These are phyloP conservation scores for Polyergus mexicanus DNA, from an alignment of 1,140 invertebrate species.

Conservation along the genomic window DNA sequence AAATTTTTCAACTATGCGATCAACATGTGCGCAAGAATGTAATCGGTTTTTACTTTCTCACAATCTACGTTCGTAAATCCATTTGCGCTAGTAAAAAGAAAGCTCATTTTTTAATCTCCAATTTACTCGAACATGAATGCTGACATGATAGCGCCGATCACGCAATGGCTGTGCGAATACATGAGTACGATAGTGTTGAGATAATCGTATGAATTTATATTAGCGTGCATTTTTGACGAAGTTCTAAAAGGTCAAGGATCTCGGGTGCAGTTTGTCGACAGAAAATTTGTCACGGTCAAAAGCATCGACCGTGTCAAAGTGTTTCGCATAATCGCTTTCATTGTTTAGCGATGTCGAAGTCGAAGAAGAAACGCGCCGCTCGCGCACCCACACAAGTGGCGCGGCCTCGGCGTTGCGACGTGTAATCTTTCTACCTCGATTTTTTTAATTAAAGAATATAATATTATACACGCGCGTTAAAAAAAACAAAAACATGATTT, in stretches of 20 bases:
- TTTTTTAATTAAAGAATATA: slow-evolving; percentile 84
- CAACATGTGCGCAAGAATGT: neutral
- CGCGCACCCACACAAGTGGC: slow-evolving; percentile 47
- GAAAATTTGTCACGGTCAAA: slow-evolving; percentile 47
- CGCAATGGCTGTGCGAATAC: neutral
- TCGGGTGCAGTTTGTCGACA: slow-evolving; percentile 38
- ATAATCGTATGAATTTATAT: slow-evolving; percentile 2
- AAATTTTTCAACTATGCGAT: neutral
- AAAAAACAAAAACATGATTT: slow-evolving; percentile 75
- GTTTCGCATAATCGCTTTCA: slow-evolving; percentile 75
- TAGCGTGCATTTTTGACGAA: slow-evolving; percentile 32
- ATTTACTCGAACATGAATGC: slow-evolving; percentile 10
- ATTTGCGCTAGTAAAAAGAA: neutral
- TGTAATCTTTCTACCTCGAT: slow-evolving; percentile 78
- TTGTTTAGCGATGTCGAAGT: slow-evolving; percentile 75
- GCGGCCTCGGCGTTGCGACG: slow-evolving; percentile 68
- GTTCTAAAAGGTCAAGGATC: slow-evolving; percentile 22
- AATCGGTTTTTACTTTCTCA: neutral
- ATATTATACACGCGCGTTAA: slow-evolving; percentile 78
- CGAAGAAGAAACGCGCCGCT: slow-evolving; percentile 73
- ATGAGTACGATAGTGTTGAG: too few relatives aligned
- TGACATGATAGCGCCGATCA: neutral
- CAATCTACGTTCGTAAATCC: slow-evolving; percentile 4
- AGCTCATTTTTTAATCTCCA: neutral
- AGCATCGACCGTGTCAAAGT: slow-evolving; percentile 43